phyloP scores from a whole-genome alignment of 2,113 vertebrate genomes.

The Passer montanus region DNA sequence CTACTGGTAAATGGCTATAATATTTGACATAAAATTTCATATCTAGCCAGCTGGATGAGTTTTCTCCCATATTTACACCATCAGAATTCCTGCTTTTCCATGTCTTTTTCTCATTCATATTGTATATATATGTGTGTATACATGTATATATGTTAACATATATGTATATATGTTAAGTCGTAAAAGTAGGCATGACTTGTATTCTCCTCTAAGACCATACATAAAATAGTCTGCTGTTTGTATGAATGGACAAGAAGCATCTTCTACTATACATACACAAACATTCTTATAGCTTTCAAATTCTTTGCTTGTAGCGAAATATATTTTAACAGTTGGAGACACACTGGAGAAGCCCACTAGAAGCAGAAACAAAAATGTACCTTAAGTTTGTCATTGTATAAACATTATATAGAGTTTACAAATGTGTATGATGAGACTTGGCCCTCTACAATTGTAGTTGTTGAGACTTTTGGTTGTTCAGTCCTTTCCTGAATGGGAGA shows the following conservation, averaged over 20 bases:
- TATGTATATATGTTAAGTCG: background rate
- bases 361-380: background rate
- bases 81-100: background rate
- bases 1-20: background rate
- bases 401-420: background rate
- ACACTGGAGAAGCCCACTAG: background rate
- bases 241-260: background rate
- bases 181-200: background rate
- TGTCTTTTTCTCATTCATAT: background rate
- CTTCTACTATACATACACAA: background rate
- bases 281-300: background rate
- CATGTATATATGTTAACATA: background rate
- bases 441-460: fast-evolving
- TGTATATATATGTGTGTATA: background rate
- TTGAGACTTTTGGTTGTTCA: background rate
- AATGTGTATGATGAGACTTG: background rate
- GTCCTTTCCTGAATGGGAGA: background rate
- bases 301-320: background rate
- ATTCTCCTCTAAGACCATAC: background rate
- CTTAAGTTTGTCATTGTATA: background rate
- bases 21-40: background rate
- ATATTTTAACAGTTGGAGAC: background rate
- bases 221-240: background rate
- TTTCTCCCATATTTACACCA: background rate
- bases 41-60: background rate